phyloP scores from a whole-genome alignment of 2,888 invertebrate species.

The Stegana nigrithorax region DNA sequence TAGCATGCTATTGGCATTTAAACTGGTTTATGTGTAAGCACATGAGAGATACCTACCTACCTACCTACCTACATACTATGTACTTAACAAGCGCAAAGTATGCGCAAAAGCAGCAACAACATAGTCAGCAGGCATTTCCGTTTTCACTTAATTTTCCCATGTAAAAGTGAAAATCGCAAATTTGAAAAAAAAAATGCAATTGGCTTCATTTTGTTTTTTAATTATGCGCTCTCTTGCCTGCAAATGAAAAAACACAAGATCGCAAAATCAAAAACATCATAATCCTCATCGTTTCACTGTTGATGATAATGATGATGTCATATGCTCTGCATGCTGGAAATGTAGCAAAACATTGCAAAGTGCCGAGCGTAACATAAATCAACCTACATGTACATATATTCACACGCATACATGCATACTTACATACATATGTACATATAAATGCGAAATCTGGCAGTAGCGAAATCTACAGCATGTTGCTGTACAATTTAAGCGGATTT shows the following conservation, averaged over 20 bases:
- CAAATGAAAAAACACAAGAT: background rate
- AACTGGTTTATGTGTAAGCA: background rate
- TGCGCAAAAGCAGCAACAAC: slow-evolving; percentile 16
- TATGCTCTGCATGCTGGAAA: slow-evolving; percentile 25
- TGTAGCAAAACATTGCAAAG: slow-evolving; percentile 29
- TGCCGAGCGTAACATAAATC: slow-evolving; percentile 39
- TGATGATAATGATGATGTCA: slow-evolving; percentile 59
- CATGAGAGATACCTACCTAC: background rate
- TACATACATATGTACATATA: slow-evolving; percentile 24
- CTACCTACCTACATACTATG: background rate
- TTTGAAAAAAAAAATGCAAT: slow-evolving; percentile 29
- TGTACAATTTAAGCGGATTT: background rate
- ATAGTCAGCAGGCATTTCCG: background rate
- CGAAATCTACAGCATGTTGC: background rate
- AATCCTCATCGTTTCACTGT: background rate
- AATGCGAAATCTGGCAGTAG: slow-evolving; percentile 20
- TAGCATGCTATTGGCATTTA: background rate
- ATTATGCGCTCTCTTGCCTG: background rate
- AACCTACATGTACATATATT: slow-evolving; percentile 32
- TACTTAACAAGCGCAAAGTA: too few species aligned
- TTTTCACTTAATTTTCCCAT: slow-evolving; percentile 7
- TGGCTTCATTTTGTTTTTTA: slow-evolving; percentile 24
- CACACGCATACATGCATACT: too few species aligned
- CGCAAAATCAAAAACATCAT: background rate
- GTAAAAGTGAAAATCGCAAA: slow-evolving; percentile 36